Evolutionary conservation across 2,888 invertebrate genomes (phyloP).

Genomic region (Proisotoma minuta): DNA sequence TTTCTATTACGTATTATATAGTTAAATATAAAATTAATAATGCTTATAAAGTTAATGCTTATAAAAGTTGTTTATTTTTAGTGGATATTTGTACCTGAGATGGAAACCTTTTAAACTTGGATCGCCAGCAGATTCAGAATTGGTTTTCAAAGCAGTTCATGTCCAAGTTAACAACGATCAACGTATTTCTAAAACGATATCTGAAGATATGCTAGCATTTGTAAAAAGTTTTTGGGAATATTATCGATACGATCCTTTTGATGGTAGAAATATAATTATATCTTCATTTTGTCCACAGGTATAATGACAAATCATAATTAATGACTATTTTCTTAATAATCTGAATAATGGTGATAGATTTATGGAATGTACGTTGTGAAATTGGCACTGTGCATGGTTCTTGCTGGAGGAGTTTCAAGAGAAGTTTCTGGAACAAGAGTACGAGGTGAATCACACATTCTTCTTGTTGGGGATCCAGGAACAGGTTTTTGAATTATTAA

Average conservation of each 20-base stretch:
- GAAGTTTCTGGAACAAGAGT: conserved; percentile 56
- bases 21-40: not conserved
- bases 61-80: conserved; percentile 51
- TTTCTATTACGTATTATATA: conserved; percentile 63
- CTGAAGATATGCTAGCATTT: conserved; percentile 64
- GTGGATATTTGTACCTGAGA: conserved; percentile 70
- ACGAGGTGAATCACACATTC: conserved; percentile 76
- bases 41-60: not conserved
- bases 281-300: conserved; percentile 80
- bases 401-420: conserved; percentile 54
- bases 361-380: conserved; percentile 85
- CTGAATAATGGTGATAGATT: conserved; percentile 59
- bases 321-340: not conserved
- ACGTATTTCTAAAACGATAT: conserved; percentile 54
- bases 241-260: conserved; percentile 61
- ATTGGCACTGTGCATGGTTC: conserved; percentile 69
- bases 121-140: conserved; percentile 63
- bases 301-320: conserved; percentile 21
- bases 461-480: conserved; percentile 80
- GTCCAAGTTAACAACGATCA: conserved; percentile 60
- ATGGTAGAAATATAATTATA: conserved; percentile 71
- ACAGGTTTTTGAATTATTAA: too few relatives aligned
- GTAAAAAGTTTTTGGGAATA: conserved; percentile 69
- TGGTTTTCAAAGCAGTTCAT: conserved; percentile 67
- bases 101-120: conserved; percentile 63